Conservation (phyloP, 2,797 vertebrate species). For the Leptodactylus fallax region DNA sequence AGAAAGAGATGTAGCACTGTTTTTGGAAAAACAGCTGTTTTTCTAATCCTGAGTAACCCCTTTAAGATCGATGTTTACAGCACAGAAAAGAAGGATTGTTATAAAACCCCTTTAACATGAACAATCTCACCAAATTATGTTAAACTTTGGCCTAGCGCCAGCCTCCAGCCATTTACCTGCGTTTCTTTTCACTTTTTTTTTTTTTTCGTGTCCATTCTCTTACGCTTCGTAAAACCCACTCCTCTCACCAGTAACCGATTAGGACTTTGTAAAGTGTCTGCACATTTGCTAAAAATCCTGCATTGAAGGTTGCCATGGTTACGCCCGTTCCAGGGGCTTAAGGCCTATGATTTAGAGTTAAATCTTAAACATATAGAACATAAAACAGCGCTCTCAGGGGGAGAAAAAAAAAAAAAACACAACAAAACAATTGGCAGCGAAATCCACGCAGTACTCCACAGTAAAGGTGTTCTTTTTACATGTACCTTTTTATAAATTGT, state of each 20-base stretch:
- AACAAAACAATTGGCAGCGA: conserved; percentile 25
- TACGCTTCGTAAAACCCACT: conserved; percentile 30
- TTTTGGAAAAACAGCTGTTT: too few relatives aligned
- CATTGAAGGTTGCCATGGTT: conserved; percentile 58
- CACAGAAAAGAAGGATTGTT: too few relatives aligned
- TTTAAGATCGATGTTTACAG: neutral
- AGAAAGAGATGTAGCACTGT: too few relatives aligned
- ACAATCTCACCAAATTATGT: neutral
- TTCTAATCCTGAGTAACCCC: neutral
- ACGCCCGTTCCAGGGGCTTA: conserved; percentile 50
- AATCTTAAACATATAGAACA: conserved; percentile 48
- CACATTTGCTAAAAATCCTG: conserved; percentile 58
- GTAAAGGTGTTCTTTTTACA: conserved; percentile 33
- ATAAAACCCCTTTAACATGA: neutral
- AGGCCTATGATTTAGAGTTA: conserved; percentile 54
- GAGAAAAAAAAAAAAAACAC: neutral
- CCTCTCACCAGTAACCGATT: conserved; percentile 51
- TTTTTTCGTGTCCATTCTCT: conserved; percentile 43
- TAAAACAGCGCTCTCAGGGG: conserved; percentile 10
- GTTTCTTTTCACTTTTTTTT: neutral
- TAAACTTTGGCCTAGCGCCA: neutral
- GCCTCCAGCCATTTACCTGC: neutral
- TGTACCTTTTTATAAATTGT: conserved; percentile 25
- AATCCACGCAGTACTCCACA: neutral
- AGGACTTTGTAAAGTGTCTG: conserved; percentile 60